A percentile compares a stretch with the other conserved stretches of the same genome.
Evolutionary conservation across 2,888 invertebrate genomes (phyloP).

Genomic region (Lordiphosa andalusiaca): DNA sequence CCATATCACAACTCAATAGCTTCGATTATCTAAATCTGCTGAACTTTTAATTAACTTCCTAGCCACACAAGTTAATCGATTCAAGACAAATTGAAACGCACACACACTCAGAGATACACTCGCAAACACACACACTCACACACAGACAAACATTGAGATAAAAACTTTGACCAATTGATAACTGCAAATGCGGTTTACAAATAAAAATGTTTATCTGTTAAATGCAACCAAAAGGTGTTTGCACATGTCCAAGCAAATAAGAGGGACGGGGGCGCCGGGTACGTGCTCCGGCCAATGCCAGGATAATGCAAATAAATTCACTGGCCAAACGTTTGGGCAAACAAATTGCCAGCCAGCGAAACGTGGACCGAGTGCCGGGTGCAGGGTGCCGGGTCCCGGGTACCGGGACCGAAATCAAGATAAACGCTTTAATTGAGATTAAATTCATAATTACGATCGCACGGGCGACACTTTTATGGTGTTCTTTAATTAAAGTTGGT

Average conservation of each 20-base stretch:
- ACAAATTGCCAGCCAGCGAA: slow-evolving; percentile 52
- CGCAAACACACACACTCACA: not conserved
- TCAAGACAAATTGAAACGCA: slow-evolving; percentile 59
- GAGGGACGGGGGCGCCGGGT: slow-evolving; percentile 35
- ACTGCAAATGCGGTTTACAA: slow-evolving; percentile 37
- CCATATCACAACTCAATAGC: no score
- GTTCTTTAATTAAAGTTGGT: slow-evolving; percentile 78
- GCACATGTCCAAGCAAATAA: slow-evolving; percentile 69
- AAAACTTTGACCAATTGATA: slow-evolving; percentile 51
- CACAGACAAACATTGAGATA: slow-evolving; percentile 13
- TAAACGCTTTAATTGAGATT: slow-evolving; percentile 79
- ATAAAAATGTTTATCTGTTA: slow-evolving; percentile 55
- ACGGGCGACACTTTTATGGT: slow-evolving; percentile 79
- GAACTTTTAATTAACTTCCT: no score
- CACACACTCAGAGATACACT: slow-evolving; percentile 10
- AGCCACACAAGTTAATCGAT: slow-evolving; percentile 46
- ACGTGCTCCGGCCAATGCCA: slow-evolving; percentile 29
- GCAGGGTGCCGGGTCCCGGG: not conserved
- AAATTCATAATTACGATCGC: slow-evolving; percentile 80
- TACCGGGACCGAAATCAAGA: slow-evolving; percentile 59
- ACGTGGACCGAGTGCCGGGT: not conserved
- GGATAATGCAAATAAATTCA: slow-evolving; percentile 72
- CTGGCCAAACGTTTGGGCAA: slow-evolving; percentile 45
- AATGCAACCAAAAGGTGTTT: slow-evolving; percentile 66
- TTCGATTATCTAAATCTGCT: no score